These are phyloP conservation scores for Clupea harengus DNA, from an alignment of 2,113 vertebrate genomes.

Conservation along the genomic window DNA sequence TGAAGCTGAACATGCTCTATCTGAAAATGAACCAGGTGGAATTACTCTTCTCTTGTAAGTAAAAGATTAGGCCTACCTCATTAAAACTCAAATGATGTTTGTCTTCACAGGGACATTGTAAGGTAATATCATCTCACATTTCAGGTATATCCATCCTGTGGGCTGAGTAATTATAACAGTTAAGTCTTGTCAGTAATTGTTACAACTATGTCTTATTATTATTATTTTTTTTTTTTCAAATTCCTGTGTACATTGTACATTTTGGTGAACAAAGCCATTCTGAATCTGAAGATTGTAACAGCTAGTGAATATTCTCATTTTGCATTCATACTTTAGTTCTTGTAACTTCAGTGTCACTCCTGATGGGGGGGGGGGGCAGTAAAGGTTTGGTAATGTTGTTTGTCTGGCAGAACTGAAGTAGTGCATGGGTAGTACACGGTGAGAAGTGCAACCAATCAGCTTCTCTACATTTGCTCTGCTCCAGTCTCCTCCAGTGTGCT, in stretches of 20 bases:
- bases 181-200: too few relatives aligned
- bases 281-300: background rate
- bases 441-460: constrained; percentile 40
- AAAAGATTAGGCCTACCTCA: background rate
- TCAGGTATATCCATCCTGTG: background rate
- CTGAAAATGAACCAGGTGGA: background rate
- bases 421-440: background rate
- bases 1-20: background rate
- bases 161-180: too few relatives aligned
- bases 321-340: background rate
- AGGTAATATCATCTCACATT: background rate
- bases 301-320: background rate
- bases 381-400: background rate
- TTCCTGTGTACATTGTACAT: background rate
- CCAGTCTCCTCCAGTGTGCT: constrained; percentile 18
- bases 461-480: constrained; percentile 32
- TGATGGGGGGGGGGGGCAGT: background rate
- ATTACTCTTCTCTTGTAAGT: background rate
- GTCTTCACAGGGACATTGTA: background rate
- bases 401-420: background rate
- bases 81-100: background rate
- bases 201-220: too few relatives aligned
- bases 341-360: background rate
- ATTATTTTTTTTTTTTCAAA: too few relatives aligned
- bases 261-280: background rate